Evolutionary conservation across 92 coral and sea anemone genomes (phyloP), one percentile per base, ranked within the genome.

Genomic region (Diadumene lineata): DNA sequence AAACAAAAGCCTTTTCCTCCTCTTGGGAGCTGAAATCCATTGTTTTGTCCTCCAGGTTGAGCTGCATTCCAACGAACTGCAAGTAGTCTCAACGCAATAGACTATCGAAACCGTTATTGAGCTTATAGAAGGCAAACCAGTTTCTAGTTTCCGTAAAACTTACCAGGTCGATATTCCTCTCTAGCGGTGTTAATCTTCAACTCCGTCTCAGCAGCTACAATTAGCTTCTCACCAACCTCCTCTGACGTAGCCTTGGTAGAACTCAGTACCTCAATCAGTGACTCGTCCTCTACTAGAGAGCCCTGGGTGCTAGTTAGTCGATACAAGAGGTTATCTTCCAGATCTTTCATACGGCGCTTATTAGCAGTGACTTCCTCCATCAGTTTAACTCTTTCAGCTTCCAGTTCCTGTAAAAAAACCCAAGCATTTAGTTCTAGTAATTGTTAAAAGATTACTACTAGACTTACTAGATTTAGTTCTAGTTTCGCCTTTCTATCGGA

Each of bases 341-440:
- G 86, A 84, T 94, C 98, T 67, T 94, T 70, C 98, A 94, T 94
- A 29, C 94, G 94, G 4, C 98, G 94, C 46, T 94, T 94, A 85
- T 94, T 94, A 50, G 98, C 97, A 19, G 98, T 94, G 68, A 94
- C 98, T 84, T 94, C 98, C 69, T 94, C 98, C 98, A 94, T 94
- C 75, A 94, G 76, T 56, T 94, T 94, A n/a, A 88, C 88, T 15
- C 98, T 90, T 74, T 94, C 98, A 25, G 92, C 97, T 75, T 94
- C 98, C 17, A 94, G 70, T 86, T 94, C 98, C 98, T 94, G 72
- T 3, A 53, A n/a, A 25, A 53, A 50, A 58, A 69, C 66, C 31
- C 4, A n/a, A n/a, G n/a, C n/a, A n/a, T n/a, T n/a, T n/a, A n/a
- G n/a, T n/a, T n/a, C n/a, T n/a, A n/a, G n/a, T n/a, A n/a, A n/a